Evolutionary conservation across 64 coral and sea anemone species (phyloP), one percentile per base, ranked within the genome.

Genomic region (Montipora capricornis): DNA sequence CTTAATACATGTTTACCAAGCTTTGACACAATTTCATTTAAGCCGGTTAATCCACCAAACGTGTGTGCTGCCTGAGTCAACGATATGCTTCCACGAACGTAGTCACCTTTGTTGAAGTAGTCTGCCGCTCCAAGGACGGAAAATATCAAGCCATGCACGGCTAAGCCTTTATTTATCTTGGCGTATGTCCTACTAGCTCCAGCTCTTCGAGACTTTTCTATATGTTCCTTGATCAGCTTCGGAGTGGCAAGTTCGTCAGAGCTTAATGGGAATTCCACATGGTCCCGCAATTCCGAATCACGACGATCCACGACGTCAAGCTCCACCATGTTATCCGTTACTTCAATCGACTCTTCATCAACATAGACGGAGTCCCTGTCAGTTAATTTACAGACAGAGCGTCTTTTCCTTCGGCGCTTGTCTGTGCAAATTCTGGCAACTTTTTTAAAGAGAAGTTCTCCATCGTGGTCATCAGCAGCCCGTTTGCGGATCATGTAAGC

Each of bases 61-160:
- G 91, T 93, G 17, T 92, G 82, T 8, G 51, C 26, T 76, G 81
- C 66, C 20, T 93, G 91, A 7, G 91, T 5, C 15, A 93, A 5
- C 3, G 91, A 44, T 47, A 93, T 61, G 11, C 55, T 20, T 0
- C 91, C 91, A 5, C 82, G 91, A 49, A 87, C 55, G 45, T 93
- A 13, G 29, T 91, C 89, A 70, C 89, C 89, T 57, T 74, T 68
- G 2, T 47, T 6, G 29, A 91, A 91, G 26, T 80, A 91, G 50
- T 91, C 6, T 22, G n/a, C 69, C 0, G 76, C 89, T 10, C 77
- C 76, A 3, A 91, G 46, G 5, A 73, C 67, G 14, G 89, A 80
- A 29, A 91, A 91, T 19, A 91, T 73, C 60, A 91, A 52, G 20
- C 89, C 89, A 47, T 91, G 79, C 50, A 91, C 78, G 29, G 89